Evolutionary conservation across 2,797 vertebrate species (phyloP), one percentile per base, ranked within the genome.

Genomic region (Alcedo atthis): DNA sequence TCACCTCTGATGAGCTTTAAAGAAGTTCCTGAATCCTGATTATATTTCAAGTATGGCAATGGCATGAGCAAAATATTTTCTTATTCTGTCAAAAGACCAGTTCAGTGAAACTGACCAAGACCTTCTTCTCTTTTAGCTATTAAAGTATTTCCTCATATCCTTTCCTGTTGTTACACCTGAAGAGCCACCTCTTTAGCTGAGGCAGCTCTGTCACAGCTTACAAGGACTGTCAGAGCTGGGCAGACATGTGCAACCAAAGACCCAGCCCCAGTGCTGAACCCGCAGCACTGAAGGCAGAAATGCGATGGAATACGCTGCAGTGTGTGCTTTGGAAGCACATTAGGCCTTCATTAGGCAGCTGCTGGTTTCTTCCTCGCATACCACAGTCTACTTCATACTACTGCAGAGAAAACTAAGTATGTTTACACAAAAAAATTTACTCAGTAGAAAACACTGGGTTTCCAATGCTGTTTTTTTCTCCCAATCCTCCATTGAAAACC

Each of bases 241-340:
- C 26, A 49, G 49, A 45, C 10, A 28, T 14, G 32, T 8, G 5
- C 21, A 91, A 54, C 32, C 64, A 19, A 49, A 68, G 68, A 24
- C 17, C 20, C 62, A 77, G 43, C 2, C 26, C 21, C 16, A 28
- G 15, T 4, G 30, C 42, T 62, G 46, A 55, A n/a, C 9, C 6
- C 14, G 12, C 3, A 26, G 28, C 12, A 62, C 7, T 62, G 70
- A 82, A 4, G 0, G 0, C 12, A 0, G 1, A 15, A 57, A 57
- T 33, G n/a, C 53, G 33, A 20, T 2, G 26, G 57, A 79, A 74
- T 18, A 26, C 1, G 28, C 22, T 30, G 58, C 35, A 25, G 69
- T 53, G 14, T 6, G 5, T 30, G 61, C 35, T 58, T 35, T 35
- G 32, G 33, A 58, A 32, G 15, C 55, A 25, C 32, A 15, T 35